Evolutionary conservation across 2,888 invertebrate genomes (phyloP).

Genomic region (Acrocyrtus sp.): DNA sequence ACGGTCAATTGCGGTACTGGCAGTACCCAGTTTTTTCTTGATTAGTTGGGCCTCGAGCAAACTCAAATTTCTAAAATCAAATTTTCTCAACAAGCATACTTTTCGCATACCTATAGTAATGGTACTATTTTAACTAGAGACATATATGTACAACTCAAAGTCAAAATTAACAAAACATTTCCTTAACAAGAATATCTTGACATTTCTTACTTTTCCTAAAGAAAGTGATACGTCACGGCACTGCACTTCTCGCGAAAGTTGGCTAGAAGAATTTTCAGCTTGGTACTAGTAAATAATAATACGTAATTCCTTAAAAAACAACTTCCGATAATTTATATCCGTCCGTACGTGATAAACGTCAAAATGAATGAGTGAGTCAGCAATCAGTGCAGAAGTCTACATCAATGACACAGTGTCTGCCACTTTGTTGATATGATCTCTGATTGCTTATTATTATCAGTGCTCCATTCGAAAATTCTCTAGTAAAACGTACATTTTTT

Average conservation of each 20-base stretch:
- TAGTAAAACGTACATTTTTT: no score
- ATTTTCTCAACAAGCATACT: no score
- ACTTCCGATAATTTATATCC: neutral
- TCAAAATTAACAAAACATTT: neutral
- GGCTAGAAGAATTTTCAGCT: neutral
- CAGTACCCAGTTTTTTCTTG: no score
- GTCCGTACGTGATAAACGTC: neutral
- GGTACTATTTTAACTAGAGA: no score
- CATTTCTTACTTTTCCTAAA: neutral
- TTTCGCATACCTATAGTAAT: no score
- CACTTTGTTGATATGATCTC: neutral
- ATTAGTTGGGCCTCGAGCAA: no score
- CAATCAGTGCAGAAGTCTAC: neutral
- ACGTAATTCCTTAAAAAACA: no score
- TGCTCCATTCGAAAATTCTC: neutral
- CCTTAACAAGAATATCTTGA: neutral
- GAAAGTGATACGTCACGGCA: neutral
- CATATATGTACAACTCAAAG: neutral
- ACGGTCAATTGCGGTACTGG: no score
- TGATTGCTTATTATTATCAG: no score
- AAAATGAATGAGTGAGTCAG: neutral
- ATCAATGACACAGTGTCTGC: neutral
- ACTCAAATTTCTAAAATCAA: no score
- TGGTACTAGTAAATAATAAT: neutral
- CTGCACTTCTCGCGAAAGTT: neutral